phyloP scores from a whole-genome alignment of 2,113 vertebrate genomes.

The Ceyx cyanopectus region DNA sequence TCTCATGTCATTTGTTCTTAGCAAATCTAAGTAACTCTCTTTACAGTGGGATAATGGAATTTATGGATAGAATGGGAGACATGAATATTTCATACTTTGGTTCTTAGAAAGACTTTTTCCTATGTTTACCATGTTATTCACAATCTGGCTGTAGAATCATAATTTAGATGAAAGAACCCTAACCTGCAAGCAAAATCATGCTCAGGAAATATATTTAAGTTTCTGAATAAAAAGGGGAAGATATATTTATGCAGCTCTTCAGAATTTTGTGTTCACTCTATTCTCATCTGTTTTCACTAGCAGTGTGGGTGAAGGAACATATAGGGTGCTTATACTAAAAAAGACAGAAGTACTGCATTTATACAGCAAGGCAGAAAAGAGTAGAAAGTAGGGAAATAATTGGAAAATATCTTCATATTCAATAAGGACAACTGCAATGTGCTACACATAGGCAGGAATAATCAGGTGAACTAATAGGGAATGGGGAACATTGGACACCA shows the following conservation, averaged over 20 bases:
- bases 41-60: background rate
- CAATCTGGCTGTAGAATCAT: background rate
- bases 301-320: background rate
- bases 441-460: background rate
- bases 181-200: background rate
- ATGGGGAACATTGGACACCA: background rate
- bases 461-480: background rate
- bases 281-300: background rate
- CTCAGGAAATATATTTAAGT: background rate
- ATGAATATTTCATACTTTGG: background rate
- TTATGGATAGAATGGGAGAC: background rate
- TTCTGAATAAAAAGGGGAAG: background rate
- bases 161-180: background rate
- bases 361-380: background rate
- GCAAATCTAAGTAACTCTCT: background rate
- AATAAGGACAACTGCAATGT: background rate
- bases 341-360: background rate
- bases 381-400: background rate
- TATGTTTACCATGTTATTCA: background rate
- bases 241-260: background rate
- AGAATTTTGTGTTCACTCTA: background rate
- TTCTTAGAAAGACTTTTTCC: slow-evolving; percentile 3
- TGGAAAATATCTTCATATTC: background rate
- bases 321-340: background rate
- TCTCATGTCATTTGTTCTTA: background rate